Evolutionary conservation across 2,888 invertebrate genomes (phyloP).

Genomic region (Noctua janthe): DNA sequence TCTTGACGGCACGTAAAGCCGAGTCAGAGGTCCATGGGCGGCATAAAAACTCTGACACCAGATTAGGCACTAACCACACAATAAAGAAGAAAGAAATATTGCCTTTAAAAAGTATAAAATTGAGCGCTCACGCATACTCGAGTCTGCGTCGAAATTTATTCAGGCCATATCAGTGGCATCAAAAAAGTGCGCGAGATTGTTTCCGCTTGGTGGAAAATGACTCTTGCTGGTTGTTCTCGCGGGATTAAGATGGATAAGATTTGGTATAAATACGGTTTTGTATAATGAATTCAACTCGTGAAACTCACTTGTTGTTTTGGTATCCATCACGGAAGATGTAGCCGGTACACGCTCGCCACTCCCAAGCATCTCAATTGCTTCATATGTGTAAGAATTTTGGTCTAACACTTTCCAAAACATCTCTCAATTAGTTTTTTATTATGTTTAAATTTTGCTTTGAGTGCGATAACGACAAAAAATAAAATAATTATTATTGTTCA

Average conservation of each 20-base stretch:
- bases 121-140: too few relatives aligned
- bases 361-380: slow-evolving; percentile 24
- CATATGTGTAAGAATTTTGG: slow-evolving; percentile 36
- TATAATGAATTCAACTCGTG: neutral
- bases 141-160: too few relatives aligned
- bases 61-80: too few relatives aligned
- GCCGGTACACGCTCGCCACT: slow-evolving; percentile 25
- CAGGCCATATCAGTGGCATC: neutral
- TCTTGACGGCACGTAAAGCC: too few relatives aligned
- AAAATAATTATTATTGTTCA: too few relatives aligned
- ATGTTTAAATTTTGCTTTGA: too few relatives aligned
- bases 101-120: too few relatives aligned
- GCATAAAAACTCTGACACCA: too few relatives aligned
- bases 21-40: too few relatives aligned
- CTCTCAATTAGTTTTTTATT: too few relatives aligned
- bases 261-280: neutral
- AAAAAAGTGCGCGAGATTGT: neutral
- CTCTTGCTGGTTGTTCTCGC: neutral
- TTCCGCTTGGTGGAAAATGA: neutral
- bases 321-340: neutral
- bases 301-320: slow-evolving; percentile 34
- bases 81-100: too few relatives aligned
- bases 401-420: slow-evolving; percentile 34
- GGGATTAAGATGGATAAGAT: neutral
- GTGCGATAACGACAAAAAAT: too few relatives aligned